Percentiles rank a stretch among this genome's conserved stretches.
Conservation (phyloP, 2,888 invertebrate species). For the Trissonchulus sp. region DNA sequence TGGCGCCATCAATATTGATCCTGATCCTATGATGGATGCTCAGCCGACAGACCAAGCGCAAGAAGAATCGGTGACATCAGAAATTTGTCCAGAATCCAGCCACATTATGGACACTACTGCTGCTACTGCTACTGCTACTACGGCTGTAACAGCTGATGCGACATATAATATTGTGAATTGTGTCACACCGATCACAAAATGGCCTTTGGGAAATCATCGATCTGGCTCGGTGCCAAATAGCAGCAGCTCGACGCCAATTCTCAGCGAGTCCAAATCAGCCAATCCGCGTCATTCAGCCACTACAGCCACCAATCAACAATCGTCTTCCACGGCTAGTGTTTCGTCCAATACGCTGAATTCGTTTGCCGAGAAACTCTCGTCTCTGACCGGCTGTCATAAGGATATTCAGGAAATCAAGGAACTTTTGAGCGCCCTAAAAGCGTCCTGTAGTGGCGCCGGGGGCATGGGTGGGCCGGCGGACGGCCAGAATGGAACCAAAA, state of each 20-base stretch:
- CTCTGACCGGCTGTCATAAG: constrained; percentile 19
- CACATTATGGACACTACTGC: neutral
- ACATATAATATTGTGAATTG: neutral
- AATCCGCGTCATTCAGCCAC: neutral
- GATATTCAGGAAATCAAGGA: constrained; percentile 25
- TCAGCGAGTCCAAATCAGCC: neutral
- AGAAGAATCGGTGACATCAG: neutral
- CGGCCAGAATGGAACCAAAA: neutral
- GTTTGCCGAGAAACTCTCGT: constrained; percentile 11
- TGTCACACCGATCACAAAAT: neutral
- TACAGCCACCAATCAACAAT: neutral
- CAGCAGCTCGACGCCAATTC: neutral
- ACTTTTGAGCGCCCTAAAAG: constrained; percentile 15
- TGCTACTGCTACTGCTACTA: too few relatives aligned
- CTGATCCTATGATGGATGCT: neutral
- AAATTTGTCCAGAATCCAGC: too few relatives aligned
- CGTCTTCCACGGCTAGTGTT: neutral
- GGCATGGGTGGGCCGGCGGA: neutral
- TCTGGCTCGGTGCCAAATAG: neutral
- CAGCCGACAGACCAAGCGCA: neutral
- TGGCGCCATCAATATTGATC: neutral
- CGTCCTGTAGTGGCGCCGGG: too few relatives aligned
- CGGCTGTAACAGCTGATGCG: too few relatives aligned
- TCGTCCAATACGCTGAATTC: neutral
- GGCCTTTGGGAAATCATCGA: neutral